Percentiles rank a stretch among this genome's conserved stretches.
Conservation (phyloP, 2,113 vertebrate species). For the Protobothrops mucrosquamatus region DNA sequence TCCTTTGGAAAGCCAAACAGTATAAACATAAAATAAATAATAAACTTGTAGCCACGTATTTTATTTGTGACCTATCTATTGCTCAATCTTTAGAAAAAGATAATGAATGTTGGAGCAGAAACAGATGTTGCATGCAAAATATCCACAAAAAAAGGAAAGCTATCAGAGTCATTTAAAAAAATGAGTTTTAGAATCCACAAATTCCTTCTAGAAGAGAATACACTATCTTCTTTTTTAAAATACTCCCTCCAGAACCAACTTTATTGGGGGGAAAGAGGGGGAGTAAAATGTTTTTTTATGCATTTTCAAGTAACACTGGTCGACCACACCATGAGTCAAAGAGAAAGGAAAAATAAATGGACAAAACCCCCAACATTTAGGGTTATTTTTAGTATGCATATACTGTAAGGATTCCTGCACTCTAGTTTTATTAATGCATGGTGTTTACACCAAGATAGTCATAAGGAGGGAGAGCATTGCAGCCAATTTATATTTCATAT, state of each 20-base stretch:
- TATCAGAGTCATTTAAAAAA: not conserved
- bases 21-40: not conserved
- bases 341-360: not conserved
- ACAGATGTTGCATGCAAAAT: conserved; percentile 25
- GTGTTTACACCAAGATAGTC: not conserved
- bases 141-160: not conserved
- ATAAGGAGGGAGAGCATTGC: not conserved
- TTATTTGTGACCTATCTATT: conserved; percentile 40
- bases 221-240: not conserved
- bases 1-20: not conserved
- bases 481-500: not conserved
- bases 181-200: not conserved
- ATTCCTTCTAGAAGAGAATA: not conserved
- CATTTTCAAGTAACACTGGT: not conserved
- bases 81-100: conserved; percentile 39
- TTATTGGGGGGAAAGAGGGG: too few relatives aligned
- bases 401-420: not conserved
- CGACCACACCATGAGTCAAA: not conserved
- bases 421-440: not conserved
- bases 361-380: not conserved
- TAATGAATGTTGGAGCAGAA: not conserved
- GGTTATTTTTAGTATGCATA: not conserved
- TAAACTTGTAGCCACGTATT: conserved; percentile 39
- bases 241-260: not conserved
- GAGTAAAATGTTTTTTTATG: not conserved